These are phyloP conservation scores for Paraescarpia echinospica DNA, from an alignment of 1,140 invertebrate genomes.

Conservation along the genomic window DNA sequence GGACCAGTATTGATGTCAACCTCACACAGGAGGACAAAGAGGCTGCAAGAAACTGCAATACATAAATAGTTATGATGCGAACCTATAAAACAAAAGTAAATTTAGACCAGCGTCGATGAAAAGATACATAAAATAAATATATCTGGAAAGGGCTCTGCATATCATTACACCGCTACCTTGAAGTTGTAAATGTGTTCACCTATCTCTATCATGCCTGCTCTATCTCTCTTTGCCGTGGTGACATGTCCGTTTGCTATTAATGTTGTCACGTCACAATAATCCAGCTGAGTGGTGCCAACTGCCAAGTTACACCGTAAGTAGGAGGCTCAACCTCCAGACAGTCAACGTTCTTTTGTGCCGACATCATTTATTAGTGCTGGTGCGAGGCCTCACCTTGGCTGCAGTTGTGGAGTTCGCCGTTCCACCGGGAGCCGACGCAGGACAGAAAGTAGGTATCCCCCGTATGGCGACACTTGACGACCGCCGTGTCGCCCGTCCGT, in stretches of 20 bases:
- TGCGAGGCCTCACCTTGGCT: conserved; percentile 10
- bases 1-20: too few relatives aligned
- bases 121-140: neutral
- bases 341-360: neutral
- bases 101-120: neutral
- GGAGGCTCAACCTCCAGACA: neutral
- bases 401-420: conserved; percentile 21
- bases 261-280: neutral
- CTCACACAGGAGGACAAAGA: too few relatives aligned
- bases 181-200: neutral
- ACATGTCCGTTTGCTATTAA: neutral
- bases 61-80: too few relatives aligned
- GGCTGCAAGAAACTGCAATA: too few relatives aligned
- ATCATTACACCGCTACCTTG: neutral
- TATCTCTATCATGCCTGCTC: too few relatives aligned
- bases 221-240: neutral
- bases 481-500: conserved; percentile 22
- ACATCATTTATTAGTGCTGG: neutral
- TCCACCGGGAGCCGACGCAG: conserved; percentile 24
- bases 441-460: conserved; percentile 30
- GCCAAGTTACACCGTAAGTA: neutral
- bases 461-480: conserved; percentile 25
- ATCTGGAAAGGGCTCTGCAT: too few relatives aligned
- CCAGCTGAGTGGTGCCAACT: neutral
- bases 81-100: neutral